Evolutionary conservation across 2,113 vertebrate species (phyloP), one percentile per base, ranked within the genome.

Genomic region (Numenius arquata): DNA sequence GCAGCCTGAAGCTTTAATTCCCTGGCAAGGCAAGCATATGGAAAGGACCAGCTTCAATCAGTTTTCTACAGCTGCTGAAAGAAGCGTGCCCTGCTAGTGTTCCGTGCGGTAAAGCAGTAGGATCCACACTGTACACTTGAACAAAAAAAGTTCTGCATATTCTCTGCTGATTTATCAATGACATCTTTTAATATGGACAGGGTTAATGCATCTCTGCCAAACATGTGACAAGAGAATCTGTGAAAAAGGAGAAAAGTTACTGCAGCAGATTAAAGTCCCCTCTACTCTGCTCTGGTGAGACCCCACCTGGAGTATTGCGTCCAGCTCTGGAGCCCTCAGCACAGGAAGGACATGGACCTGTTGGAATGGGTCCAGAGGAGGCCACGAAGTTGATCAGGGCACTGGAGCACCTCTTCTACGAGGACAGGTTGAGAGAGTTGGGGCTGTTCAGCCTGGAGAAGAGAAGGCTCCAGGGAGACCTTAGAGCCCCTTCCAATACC

Each of bases 1-100:
- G 70, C 66, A 94, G 70, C 41, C 81, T 58, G 59, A 71, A 90
- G 72, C 43, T 93, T 90, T 92, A 76, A 91, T 82, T 86, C 72
- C 65, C 81, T 84, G 65, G 53, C 66, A 88, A 70, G 20, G 36
- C 61, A 87, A 67, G 21, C 52, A 47, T 8, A 20, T 74, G 72
- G 76, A 75, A 73, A 76, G 58, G 71, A 72, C 30, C 55, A 78
- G 41, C 59, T 77, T 88, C 66, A 91, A 74, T 58, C 43, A 76
- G 68, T 76, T 74, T 80, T 87, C 75, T 86, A 90, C 59, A 63
- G 88, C 72, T 73, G 65, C 25, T 88, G 87, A 84, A 93, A 93
- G 82, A 88, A 91, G 52, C 19, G 20, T 36, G 50, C 27, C 68
- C 61, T 90, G 41, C 52, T 55, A 70, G 38, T 9, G 12, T 43